Percentiles rank a stretch among this genome's conserved stretches.
These are phyloP conservation scores for Procambarus clarkii DNA, from an alignment of 1,140 invertebrate genomes.

Conservation along the genomic window DNA sequence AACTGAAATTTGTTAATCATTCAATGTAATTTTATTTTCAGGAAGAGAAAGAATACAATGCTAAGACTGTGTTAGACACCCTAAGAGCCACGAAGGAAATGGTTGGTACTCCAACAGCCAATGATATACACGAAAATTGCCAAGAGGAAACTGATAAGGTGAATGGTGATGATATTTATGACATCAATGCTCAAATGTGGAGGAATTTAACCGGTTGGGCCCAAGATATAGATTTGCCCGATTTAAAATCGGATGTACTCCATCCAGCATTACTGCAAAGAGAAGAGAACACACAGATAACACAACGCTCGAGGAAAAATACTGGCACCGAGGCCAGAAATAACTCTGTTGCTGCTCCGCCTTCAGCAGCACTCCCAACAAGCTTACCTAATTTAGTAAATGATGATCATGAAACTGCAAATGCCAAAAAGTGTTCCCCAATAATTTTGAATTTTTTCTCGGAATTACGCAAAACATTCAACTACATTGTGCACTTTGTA, in stretches of 20 bases:
- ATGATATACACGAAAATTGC: neutral
- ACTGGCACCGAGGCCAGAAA: neutral
- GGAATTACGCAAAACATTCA: neutral
- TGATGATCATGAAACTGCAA: neutral
- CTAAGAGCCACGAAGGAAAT: constrained; percentile 24
- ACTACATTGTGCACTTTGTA: neutral
- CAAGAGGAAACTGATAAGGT: constrained; percentile 1
- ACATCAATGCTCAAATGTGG: constrained; percentile 40
- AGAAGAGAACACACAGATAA: constrained; percentile 15
- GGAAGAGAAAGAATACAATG: constrained; percentile 64
- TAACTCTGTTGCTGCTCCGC: neutral
- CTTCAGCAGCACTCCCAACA: neutral
- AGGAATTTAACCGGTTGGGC: constrained; percentile 36
- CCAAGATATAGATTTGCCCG: constrained; percentile 19
- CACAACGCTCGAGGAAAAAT: constrained; percentile 1
- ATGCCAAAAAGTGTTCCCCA: constrained; percentile 31
- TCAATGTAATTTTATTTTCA: neutral
- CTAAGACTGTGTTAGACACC: constrained; percentile 48
- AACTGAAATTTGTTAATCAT: no score
- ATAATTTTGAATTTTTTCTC: constrained; percentile 5
- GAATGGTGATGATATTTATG: constrained; percentile 24
- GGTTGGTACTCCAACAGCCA: neutral
- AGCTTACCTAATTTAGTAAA: neutral
- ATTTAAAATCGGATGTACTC: neutral
- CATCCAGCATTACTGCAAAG: constrained; percentile 22